These are phyloP conservation scores for Stigmatopora nigra DNA, from an alignment of 2,113 vertebrate species.

Conservation along the genomic window DNA sequence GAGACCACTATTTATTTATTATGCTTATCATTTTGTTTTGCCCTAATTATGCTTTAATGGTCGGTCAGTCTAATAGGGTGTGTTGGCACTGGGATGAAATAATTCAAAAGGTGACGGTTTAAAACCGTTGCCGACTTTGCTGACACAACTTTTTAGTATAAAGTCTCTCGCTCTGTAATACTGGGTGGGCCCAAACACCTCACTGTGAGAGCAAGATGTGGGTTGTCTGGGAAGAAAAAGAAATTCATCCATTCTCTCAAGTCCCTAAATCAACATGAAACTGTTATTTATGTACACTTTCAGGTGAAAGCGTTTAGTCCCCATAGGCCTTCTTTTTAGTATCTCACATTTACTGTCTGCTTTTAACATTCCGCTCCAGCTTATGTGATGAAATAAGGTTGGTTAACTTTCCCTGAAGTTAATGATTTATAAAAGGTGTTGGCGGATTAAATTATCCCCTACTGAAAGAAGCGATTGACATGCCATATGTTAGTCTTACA, in stretches of 20 bases:
- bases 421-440: conserved; percentile 59
- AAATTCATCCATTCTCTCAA: conserved; percentile 46
- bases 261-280: conserved; percentile 55
- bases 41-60: not conserved
- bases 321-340: conserved; percentile 7
- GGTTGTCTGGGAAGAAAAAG: conserved; percentile 46
- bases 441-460: conserved; percentile 54
- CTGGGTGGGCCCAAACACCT: conserved; percentile 54
- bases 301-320: conserved; percentile 48
- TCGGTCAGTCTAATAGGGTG: conserved; percentile 8
- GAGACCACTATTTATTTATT: not conserved
- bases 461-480: conserved; percentile 57
- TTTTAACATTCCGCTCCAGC: conserved; percentile 29
- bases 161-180: conserved; percentile 47
- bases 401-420: conserved; percentile 44
- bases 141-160: conserved; percentile 41
- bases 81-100: conserved; percentile 1
- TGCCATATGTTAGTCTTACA: conserved; percentile 28
- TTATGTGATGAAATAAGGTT: conserved; percentile 38
- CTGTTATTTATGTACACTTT: conserved; percentile 63
- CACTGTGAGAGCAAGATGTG: conserved; percentile 23
- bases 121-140: conserved; percentile 30
- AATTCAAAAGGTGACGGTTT: conserved; percentile 6
- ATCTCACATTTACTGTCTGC: conserved; percentile 15
- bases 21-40: not conserved